Conservation (phyloP, 2,113 vertebrate genomes). For the Spea multiplicata region DNA sequence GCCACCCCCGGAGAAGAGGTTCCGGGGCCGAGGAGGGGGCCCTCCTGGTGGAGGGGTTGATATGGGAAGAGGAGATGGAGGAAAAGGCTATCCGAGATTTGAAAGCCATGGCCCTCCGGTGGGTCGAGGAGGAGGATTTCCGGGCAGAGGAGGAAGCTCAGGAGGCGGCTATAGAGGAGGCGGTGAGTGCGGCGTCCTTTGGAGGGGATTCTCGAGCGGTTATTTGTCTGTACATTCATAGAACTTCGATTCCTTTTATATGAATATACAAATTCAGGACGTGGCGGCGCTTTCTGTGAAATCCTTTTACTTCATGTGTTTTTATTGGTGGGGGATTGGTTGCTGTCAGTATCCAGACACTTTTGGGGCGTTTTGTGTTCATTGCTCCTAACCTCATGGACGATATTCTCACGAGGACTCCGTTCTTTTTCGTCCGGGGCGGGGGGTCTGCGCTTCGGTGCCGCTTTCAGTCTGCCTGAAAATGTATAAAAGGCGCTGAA, state of each 20-base stretch:
- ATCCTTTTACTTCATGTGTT: too few relatives aligned
- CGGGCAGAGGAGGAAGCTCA: constrained; percentile 67
- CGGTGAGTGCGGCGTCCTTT: background rate
- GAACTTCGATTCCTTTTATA: too few relatives aligned
- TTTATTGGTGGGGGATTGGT: background rate
- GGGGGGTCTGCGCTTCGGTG: constrained; percentile 5
- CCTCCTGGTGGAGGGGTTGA: constrained; percentile 70
- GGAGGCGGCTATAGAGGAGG: constrained; percentile 59
- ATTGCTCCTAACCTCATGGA: too few relatives aligned
- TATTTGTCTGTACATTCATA: too few relatives aligned
- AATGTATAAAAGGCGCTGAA: too few relatives aligned
- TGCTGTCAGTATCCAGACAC: too few relatives aligned
- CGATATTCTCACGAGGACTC: too few relatives aligned
- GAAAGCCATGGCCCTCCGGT: constrained; percentile 72
- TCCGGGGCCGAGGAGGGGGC: constrained; percentile 74
- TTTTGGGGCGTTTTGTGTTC: too few relatives aligned
- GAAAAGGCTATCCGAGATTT: constrained; percentile 73
- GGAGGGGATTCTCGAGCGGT: background rate
- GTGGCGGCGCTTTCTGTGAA: background rate
- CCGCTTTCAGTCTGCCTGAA: too few relatives aligned
- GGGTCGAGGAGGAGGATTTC: constrained; percentile 67
- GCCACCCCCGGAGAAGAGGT: constrained; percentile 86
- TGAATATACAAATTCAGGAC: too few relatives aligned
- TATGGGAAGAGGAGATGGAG: constrained; percentile 63
- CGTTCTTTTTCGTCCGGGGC: background rate